Evolutionary conservation across 2,113 vertebrate genomes (phyloP).

Genomic region (Chlamydotis undulata): DNA sequence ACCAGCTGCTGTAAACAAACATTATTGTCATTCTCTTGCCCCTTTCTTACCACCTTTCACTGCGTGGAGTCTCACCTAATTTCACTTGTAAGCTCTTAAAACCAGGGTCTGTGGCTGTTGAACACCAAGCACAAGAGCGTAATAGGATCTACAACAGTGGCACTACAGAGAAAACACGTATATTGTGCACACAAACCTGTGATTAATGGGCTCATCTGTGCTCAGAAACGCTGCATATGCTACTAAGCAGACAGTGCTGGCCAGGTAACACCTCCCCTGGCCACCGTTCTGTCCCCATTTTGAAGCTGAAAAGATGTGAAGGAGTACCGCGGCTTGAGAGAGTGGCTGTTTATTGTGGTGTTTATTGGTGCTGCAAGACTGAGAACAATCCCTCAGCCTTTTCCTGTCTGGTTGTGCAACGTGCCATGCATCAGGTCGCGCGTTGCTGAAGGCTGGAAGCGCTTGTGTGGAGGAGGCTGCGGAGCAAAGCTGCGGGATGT

Average conservation of each 20-base stretch:
- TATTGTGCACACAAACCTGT: not conserved
- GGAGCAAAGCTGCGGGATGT: not conserved
- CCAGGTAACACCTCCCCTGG: not conserved
- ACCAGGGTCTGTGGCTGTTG: not conserved
- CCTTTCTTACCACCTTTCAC: not conserved
- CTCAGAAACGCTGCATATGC: not conserved
- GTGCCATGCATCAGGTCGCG: not conserved
- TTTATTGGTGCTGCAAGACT: not conserved
- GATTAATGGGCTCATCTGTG: not conserved
- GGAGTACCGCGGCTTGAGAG: not conserved
- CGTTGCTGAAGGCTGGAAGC: not conserved
- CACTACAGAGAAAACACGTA: not conserved
- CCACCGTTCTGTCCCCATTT: not conserved
- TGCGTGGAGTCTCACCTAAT: not conserved
- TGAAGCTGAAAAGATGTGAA: not conserved
- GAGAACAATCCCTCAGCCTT: not conserved
- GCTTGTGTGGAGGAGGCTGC: not conserved
- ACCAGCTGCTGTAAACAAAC: not conserved
- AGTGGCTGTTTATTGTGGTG: not conserved
- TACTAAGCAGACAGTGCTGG: not conserved
- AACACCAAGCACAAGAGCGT: not conserved
- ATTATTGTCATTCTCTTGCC: not conserved
- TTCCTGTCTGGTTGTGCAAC: not conserved
- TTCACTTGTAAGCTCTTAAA: conserved; percentile 1
- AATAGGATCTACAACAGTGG: not conserved